Evolutionary conservation across 30 jellyfish, hydroid and myxozoan genomes (phyloP), one percentile per base, ranked within the genome.

Genomic region (Hydractinia symbiolongicarpus): DNA sequence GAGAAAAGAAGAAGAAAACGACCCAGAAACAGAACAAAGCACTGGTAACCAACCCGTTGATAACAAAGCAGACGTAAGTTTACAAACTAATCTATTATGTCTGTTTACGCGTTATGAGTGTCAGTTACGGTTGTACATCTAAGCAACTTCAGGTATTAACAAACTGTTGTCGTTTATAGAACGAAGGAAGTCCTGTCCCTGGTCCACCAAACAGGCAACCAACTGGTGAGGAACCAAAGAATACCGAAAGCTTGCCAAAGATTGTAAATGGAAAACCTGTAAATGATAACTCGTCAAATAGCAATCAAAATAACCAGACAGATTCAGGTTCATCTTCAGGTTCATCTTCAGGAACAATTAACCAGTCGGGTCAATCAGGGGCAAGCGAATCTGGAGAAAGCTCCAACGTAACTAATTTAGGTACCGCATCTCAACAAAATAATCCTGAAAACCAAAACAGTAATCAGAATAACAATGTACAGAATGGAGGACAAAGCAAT

Each of bases 221-320:
- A 49, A 58, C 20, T 50, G 68, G 70, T 50, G 66, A 55, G 1
- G 54, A 50, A 49, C 69, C 50, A 9, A n/a, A 49, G 61, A 8
- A 44, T 6, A 2, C 9, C 7, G 83, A 67, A 50, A 55, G 61
- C 11, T 44, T 74, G 68, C 83, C 83, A 74, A 74, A 55, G 21
- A 74, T 74, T 74, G 68, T 74, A 50, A 51, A 51, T 74, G 83
- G 83, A 49, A 74, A 74, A 74, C 83, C 83, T 5, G 83, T 58
- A 5, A 50, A 66, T 13, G 76, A 66, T 8, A 50, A 53, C 76
- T 66, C 54, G 76, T 66, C 76, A 50, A 6, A 53, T 66, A 6
- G 76, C 76, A 5, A 51, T 51, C 19, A 66, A 51, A 17, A 66
- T 66, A 51, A 50, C 21, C 61, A 72, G 50, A 72, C 81, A 54